Conservation (phyloP, 2,113 vertebrate species). For the Varanus komodoensis region DNA sequence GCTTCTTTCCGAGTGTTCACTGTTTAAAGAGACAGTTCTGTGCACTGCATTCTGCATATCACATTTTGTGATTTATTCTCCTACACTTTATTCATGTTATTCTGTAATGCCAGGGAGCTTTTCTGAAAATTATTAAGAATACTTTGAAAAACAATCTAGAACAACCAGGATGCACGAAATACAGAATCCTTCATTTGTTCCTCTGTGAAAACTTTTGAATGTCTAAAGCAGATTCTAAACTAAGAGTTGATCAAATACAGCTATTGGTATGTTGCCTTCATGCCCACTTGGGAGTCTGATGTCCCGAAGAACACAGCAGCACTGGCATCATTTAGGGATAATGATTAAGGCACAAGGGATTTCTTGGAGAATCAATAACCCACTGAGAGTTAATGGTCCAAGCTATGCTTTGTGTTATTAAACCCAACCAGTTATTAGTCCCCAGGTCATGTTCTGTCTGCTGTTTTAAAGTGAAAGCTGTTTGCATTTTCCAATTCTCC, state of each 20-base stretch:
- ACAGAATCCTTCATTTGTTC: background rate
- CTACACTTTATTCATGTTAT: slow-evolving; percentile 4
- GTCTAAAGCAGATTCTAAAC: slow-evolving; percentile 36
- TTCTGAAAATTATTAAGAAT: background rate
- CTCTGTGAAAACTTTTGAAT: slow-evolving; percentile 27
- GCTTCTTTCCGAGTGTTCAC: background rate
- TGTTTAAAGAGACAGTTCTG: background rate
- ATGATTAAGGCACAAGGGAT: slow-evolving; percentile 50
- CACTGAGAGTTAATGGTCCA: slow-evolving; percentile 59
- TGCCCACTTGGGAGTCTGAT: slow-evolving; percentile 31
- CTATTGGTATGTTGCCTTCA: slow-evolving; percentile 33
- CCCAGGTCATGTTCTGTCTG: slow-evolving; percentile 50
- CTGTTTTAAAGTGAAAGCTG: slow-evolving; percentile 10
- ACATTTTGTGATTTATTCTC: background rate
- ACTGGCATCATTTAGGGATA: slow-evolving; percentile 50
- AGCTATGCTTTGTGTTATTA: slow-evolving; percentile 63
- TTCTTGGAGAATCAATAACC: slow-evolving; percentile 53
- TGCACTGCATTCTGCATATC: background rate
- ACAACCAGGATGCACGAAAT: background rate
- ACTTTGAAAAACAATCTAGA: slow-evolving; percentile 16
- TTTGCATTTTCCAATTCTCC: slow-evolving; percentile 23
- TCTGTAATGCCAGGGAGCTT: background rate
- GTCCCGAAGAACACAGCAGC: slow-evolving; percentile 26
- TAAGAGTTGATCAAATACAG: slow-evolving; percentile 52
- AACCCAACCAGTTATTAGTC: slow-evolving; percentile 49